Evolutionary conservation across 2,888 invertebrate species (phyloP).

Genomic region (Salpingus planirostris): DNA sequence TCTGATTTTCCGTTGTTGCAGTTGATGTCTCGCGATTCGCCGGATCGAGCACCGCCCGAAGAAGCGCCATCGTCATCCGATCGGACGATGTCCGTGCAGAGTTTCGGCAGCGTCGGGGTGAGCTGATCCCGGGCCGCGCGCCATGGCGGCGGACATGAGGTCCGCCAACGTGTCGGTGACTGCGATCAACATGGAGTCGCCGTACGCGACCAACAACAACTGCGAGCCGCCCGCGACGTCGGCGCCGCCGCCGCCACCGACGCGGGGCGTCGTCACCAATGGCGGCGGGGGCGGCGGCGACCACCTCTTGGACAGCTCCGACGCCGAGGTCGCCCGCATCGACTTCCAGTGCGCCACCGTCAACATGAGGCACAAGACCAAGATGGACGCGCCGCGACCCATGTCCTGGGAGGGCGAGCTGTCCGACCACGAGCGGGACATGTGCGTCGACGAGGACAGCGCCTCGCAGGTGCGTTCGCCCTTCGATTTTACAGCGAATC

Average conservation of each 20-base stretch:
- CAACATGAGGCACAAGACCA: constrained; percentile 35
- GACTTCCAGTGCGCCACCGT: constrained; percentile 54
- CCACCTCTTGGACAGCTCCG: constrained; percentile 57
- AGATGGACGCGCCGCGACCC: constrained; percentile 50
- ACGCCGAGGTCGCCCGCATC: constrained; percentile 73
- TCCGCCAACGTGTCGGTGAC: constrained; percentile 66
- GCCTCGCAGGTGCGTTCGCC: constrained; percentile 22
- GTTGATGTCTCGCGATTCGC: no score
- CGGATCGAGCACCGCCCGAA: no score
- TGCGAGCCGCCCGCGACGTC: constrained; percentile 15
- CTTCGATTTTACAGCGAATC: no score
- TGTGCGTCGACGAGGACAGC: constrained; percentile 36
- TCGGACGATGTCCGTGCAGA: constrained; percentile 22
- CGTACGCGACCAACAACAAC: constrained; percentile 12
- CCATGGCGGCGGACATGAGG: constrained; percentile 40
- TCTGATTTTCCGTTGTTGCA: no score
- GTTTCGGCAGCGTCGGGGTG: constrained; percentile 24
- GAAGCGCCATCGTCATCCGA: constrained; percentile 14
- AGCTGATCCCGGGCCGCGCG: constrained; percentile 37
- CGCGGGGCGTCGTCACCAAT: constrained; percentile 22
- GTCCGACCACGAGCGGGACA: constrained; percentile 66
- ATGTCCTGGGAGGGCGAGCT: constrained; percentile 95
- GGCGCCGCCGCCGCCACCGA: constrained; percentile 22
- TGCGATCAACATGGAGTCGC: constrained; percentile 59
- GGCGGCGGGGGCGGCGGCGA: constrained; percentile 40